A percentile compares a stretch with the other conserved stretches of the same genome.
Evolutionary conservation across 2,888 invertebrate species (phyloP).

Genomic region (Ctena decussata): DNA sequence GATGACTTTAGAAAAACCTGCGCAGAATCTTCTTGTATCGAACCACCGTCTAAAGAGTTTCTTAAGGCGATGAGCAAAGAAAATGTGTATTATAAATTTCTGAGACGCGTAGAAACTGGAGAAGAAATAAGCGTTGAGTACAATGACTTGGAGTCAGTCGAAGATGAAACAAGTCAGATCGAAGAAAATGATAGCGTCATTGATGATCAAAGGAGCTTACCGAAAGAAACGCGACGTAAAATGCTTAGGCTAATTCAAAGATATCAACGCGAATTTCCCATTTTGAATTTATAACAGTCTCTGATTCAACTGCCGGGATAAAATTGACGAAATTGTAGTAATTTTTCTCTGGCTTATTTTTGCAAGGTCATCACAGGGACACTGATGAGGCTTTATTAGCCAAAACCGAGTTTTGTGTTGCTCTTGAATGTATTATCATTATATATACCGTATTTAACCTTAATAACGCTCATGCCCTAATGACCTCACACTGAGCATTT

Average conservation of each 20-base stretch:
- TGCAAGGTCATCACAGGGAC: no score
- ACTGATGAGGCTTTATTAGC: no score
- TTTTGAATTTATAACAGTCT: no score
- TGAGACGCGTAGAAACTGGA: not conserved
- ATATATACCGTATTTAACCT: no score
- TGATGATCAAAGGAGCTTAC: not conserved
- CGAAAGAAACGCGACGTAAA: not conserved
- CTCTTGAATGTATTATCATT: no score
- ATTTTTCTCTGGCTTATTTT: no score
- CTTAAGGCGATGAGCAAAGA: constrained; percentile 13
- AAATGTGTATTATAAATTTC: constrained; percentile 6
- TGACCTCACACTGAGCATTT: no score
- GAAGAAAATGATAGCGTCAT: not conserved
- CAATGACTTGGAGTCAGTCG: not conserved
- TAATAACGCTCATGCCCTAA: no score
- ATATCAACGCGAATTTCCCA: not conserved
- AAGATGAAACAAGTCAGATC: not conserved
- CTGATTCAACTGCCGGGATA: no score
- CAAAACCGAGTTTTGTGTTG: no score
- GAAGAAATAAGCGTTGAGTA: not conserved
- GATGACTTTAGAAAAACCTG: not conserved
- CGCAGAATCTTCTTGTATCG: not conserved
- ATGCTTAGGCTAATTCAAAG: not conserved
- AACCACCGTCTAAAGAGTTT: constrained; percentile 32
- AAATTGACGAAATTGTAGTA: no score